phyloP scores from a whole-genome alignment of 2,888 invertebrate genomes.

The Buathra laborator region DNA sequence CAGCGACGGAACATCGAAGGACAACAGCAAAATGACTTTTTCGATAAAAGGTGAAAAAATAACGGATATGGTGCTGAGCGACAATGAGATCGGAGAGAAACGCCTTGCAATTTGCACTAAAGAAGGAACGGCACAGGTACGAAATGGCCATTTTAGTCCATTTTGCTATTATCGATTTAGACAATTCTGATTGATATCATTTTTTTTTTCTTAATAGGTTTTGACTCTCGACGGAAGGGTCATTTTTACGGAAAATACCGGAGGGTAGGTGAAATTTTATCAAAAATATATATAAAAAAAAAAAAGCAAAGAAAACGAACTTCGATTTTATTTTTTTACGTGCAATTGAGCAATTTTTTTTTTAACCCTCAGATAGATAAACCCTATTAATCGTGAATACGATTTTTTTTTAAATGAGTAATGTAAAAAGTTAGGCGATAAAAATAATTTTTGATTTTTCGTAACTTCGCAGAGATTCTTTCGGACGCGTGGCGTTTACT shows the following conservation, averaged over 20 bases:
- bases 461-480: conserved; percentile 61
- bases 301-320: no score
- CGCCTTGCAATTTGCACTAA: conserved; percentile 80
- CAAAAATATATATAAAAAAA: not conserved
- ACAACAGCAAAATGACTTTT: conserved; percentile 77
- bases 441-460: conserved; percentile 9
- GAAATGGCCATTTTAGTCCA: conserved; percentile 30
- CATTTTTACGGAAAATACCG: conserved; percentile 56
- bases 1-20: conserved; percentile 69
- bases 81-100: conserved; percentile 69
- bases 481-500: conserved; percentile 73
- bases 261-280: conserved; percentile 63
- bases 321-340: not conserved
- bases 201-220: conserved; percentile 72
- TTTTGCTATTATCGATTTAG: not conserved
- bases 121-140: conserved; percentile 77
- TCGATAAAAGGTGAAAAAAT: conserved; percentile 76
- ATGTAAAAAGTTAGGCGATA: not conserved
- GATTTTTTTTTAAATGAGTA: not conserved
- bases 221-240: conserved; percentile 77
- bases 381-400: not conserved
- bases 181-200: not conserved
- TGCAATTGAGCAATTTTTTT: no score
- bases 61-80: conserved; percentile 67
- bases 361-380: not conserved